Conservation (phyloP, 2,888 invertebrate species). For the Malthinus flaveolus region DNA sequence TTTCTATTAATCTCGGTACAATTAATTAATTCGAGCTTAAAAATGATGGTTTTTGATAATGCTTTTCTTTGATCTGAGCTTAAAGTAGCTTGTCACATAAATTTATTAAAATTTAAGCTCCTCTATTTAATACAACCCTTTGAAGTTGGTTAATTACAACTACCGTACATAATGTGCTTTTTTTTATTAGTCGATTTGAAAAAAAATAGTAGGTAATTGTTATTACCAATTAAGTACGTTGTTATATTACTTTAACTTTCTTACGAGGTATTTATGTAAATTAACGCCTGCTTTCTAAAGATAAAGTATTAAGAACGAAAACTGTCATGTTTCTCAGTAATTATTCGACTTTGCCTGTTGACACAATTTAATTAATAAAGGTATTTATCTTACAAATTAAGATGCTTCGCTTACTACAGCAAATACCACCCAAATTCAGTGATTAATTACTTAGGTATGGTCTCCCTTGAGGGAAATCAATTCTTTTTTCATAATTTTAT, state of each 20-base stretch:
- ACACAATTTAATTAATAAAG: constrained; percentile 55
- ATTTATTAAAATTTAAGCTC: no score
- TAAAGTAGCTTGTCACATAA: no score
- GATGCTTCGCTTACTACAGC: constrained; percentile 53
- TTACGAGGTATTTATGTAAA: constrained; percentile 51
- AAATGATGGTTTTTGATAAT: no score
- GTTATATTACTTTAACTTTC: constrained; percentile 26
- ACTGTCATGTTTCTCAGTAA: constrained; percentile 53
- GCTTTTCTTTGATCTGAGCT: no score
- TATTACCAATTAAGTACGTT: constrained; percentile 5
- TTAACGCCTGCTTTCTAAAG: constrained; percentile 48
- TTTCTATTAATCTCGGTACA: no score
- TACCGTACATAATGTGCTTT: no score
- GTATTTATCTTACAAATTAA: constrained; percentile 56
- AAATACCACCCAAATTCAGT: constrained; percentile 53
- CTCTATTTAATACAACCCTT: no score
- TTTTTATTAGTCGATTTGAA: no score
- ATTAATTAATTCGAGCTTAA: no score
- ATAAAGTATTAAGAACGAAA: constrained; percentile 55
- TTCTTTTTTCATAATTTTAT: constrained; percentile 9
- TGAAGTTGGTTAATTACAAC: no score
- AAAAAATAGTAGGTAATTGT: neutral
- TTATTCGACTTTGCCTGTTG: constrained; percentile 54
- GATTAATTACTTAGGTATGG: constrained; percentile 51
- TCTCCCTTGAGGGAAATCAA: constrained; percentile 31